Base-by-base conservation (phyloP, 2,113 vertebrate genomes). In the Plecotus auritus region DNA sequence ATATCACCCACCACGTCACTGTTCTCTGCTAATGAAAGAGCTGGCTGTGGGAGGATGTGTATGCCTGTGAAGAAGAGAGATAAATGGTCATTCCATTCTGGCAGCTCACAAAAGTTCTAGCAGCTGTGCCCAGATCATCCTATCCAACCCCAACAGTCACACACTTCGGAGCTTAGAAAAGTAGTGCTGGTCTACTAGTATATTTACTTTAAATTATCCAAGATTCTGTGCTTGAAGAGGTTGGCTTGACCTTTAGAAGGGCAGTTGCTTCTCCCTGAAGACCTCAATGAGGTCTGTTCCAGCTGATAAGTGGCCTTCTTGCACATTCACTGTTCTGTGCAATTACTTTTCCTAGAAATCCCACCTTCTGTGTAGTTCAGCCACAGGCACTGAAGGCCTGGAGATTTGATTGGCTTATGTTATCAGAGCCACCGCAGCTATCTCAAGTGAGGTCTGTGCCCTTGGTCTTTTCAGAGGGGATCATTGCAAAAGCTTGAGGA, bases 111-210 rank as follows among this genome's bases (percentile, higher is more conserved):
- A 74, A 70, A 47, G 28, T 54, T 76, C 30, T 45, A 49, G 56
- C 4, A n/a, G 30, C 18, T 0, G 2, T 9, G 4, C 12, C 12
- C 14, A 8, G 11, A 66, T 20, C 45, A 20, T 11, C 12, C 8
- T 32, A 4, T 20, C 42, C 20, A 54, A 5, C 2, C 64, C 56
- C 23, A 17, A 0, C 3, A 42, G 32, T 35, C 70, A 2, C 47
- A 83, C 35, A 28, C 54, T 20, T 5, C 1, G 0, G 5, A 59
- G 42, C 22, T 76, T 70, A 59, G 59, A 61, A 51, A 40, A 61
- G 26, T 22, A 13, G 7, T 72, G 3, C 4, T 0, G 76, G 61
- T 74, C 20, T 30, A 16, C 23, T 13, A 42, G 14, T 32, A 0
- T 30, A 5, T 59, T 82, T 82, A 23, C 83, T 61, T 59, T 81